Evolutionary conservation across 2,113 vertebrate genomes (phyloP).

Genomic region (Psilopogon haemacephalus): DNA sequence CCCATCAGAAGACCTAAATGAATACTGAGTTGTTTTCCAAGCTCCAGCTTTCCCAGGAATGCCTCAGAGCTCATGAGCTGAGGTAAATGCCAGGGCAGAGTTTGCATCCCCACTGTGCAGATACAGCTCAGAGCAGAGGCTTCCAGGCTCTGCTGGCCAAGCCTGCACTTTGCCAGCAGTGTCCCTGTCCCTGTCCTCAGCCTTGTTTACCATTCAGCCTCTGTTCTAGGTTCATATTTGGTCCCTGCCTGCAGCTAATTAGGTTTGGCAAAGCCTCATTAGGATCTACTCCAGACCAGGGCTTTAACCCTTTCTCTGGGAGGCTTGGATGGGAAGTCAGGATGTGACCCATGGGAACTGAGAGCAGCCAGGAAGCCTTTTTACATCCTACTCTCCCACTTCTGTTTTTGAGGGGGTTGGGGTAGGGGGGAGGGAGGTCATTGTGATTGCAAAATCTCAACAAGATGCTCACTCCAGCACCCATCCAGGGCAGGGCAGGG

Average conservation of each 20-base stretch:
- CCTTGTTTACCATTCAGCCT: not conserved
- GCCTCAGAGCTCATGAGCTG: not conserved
- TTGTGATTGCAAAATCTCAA: not conserved
- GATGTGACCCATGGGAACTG: not conserved
- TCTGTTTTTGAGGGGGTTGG: not conserved
- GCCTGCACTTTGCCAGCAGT: rapidly evolving
- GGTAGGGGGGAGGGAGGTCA: too few species aligned
- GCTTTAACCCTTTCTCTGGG: not conserved
- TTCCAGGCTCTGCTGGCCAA: not conserved
- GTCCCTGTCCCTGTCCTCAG: not conserved
- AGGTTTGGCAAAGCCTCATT: constrained; percentile 12
- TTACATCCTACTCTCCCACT: not conserved
- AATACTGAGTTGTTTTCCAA: not conserved
- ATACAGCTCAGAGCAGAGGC: not conserved
- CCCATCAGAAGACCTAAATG: not conserved
- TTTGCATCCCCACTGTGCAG: rapidly evolving
- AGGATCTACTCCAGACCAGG: not conserved
- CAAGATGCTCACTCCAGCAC: not conserved
- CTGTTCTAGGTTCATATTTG: not conserved
- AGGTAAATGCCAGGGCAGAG: rapidly evolving
- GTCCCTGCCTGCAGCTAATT: constrained; percentile 2
- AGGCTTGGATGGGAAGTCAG: not conserved
- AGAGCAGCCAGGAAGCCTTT: not conserved
- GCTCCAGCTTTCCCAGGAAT: not conserved
- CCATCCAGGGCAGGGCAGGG: not conserved